Evolutionary conservation across 1,140 invertebrate species (phyloP), one percentile per base, ranked within the genome.

Genomic region (Drusus annulatus): DNA sequence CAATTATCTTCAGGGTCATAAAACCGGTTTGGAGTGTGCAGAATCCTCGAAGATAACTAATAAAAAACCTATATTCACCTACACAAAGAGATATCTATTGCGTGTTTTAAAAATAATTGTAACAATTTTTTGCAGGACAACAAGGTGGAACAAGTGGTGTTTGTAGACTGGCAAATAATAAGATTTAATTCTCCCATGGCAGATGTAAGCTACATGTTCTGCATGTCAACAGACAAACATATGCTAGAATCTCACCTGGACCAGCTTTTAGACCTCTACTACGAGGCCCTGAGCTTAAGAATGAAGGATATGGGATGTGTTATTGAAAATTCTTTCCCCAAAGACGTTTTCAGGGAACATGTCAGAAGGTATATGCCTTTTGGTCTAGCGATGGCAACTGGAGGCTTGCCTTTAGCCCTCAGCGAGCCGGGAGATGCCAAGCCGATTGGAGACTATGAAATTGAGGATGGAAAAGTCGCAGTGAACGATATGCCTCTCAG

Each of bases 201-300:
- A 3, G 92, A 93, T 78, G 79, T 93, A 69, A 88, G 89, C 0
- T 92, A 93, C 79, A 92, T 90, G 79, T 84, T 93, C 3, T 92
- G 90, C 78, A 88, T 90, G 81, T 90, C 89, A 56, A 90, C 91
- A 0, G 88, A 90, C 23, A 84, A 87, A 69, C 76, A 86, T 13
- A 86, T 92, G 25, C 85, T 91, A 8, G 76, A 85, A 16, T 80
- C 87, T 25, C 84, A 92, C 81, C 90, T 90, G 63, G 82, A 90
- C 17, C 52, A 86, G 50, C 84, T 92, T 13, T 54, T 93, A 0
- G 80, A 91, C 50, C 84, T 90, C 17, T 93, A 93, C 85, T 90
- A 92, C 74, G 80, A 86, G 19, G 89, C 90, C 31, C 84, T 93
- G 58, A 82, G 80, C 0, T 84, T 85, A 17, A 88, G 85, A 1